Evolutionary conservation across 2,113 vertebrate species (phyloP).

Genomic region (Malurus elegans): DNA sequence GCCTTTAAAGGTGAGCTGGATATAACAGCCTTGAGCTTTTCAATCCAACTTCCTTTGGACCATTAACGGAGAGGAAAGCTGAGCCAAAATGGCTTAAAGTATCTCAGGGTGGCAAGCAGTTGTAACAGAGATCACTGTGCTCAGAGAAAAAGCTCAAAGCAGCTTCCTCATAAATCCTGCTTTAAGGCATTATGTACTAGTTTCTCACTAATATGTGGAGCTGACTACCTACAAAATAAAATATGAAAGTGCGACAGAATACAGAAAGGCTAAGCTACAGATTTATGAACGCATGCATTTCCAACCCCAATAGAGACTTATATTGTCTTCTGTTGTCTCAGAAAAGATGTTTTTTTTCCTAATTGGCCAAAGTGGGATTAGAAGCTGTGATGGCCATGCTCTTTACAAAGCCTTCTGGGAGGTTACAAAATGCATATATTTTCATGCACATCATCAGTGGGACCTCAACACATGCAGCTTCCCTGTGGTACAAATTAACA

Average conservation of each 20-base stretch:
- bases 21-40: background rate
- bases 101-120: background rate
- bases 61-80: background rate
- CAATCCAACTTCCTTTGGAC: background rate
- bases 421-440: background rate
- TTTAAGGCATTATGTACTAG: background rate
- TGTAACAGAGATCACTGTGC: background rate
- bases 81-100: background rate
- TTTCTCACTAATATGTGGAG: background rate
- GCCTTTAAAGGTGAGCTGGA: background rate
- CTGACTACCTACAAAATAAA: background rate
- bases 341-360: background rate
- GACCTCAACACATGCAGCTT: background rate
- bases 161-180: background rate
- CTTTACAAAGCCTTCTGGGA: background rate
- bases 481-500: background rate
- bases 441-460: background rate
- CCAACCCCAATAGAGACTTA: background rate
- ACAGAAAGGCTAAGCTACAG: background rate
- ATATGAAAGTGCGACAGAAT: background rate
- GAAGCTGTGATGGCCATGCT: background rate
- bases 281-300: slow-evolving; percentile 23
- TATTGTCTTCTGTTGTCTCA: background rate
- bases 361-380: slow-evolving; percentile 25
- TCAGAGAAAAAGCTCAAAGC: background rate